A percentile compares a stretch with the other conserved stretches of the same genome.
These are phyloP conservation scores for Cecropterus lyciades DNA, from an alignment of 1,140 invertebrate genomes.

Conservation along the genomic window DNA sequence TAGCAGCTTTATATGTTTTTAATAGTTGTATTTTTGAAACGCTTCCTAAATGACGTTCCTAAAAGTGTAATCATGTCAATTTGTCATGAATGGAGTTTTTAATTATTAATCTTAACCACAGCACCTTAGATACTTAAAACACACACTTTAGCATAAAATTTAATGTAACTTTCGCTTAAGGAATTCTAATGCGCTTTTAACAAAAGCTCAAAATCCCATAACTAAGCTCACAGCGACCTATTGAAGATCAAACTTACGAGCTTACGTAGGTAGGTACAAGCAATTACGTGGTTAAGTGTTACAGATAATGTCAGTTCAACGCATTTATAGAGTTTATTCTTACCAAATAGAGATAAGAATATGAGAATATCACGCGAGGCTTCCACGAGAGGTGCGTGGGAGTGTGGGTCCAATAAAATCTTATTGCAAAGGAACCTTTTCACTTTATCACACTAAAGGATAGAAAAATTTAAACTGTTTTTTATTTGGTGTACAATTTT, in stretches of 20 bases:
- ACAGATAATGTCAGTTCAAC: conserved; percentile 20
- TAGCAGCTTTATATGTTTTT: no score
- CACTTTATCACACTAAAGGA: background rate
- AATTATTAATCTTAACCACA: no score
- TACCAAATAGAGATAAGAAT: conserved; percentile 15
- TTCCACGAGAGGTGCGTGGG: background rate
- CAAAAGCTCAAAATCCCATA: conserved; percentile 15
- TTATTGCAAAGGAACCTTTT: conserved; percentile 9
- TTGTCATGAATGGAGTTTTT: no score
- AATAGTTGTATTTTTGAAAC: no score
- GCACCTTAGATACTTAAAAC: background rate
- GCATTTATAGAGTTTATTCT: conserved; percentile 15
- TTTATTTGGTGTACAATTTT: no score
- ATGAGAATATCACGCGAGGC: conserved; percentile 5
- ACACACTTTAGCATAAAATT: background rate
- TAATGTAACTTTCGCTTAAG: conserved; percentile 2
- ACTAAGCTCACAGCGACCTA: conserved; percentile 4
- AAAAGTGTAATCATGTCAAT: no score
- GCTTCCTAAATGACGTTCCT: no score
- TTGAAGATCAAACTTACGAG: conserved; percentile 5
- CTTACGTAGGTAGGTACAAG: conserved; percentile 1
- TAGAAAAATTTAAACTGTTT: background rate
- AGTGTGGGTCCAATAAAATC: conserved; percentile 13
- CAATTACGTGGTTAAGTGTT: conserved; percentile 13
- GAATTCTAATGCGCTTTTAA: conserved; percentile 7